Percentiles rank a stretch among this genome's conserved stretches.
Conservation (phyloP, 2,888 invertebrate genomes). For the Willowsia nigromaculata region DNA sequence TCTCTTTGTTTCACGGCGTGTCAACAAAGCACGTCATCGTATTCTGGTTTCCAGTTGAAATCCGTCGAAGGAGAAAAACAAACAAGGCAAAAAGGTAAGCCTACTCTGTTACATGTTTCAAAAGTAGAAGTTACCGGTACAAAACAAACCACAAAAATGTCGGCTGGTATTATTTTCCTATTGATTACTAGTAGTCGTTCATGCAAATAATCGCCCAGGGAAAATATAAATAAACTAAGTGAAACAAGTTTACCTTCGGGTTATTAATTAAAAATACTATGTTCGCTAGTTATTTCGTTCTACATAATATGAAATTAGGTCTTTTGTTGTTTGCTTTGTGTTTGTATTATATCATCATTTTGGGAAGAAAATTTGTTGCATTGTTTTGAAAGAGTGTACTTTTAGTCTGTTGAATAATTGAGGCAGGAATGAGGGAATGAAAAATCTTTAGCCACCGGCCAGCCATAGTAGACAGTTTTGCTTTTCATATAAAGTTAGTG, state of each 20-base stretch:
- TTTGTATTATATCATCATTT: not conserved
- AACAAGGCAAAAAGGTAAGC: not conserved
- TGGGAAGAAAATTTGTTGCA: not conserved
- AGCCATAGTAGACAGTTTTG: not conserved
- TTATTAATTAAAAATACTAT: conserved; percentile 13
- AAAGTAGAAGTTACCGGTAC: not conserved
- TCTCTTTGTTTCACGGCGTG: not conserved
- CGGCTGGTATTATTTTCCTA: not conserved
- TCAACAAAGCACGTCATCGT: not conserved
- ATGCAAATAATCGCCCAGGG: conserved; percentile 4
- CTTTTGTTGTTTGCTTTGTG: not conserved
- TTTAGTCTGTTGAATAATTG: not conserved
- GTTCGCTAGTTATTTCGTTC: not conserved
- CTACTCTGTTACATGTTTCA: not conserved
- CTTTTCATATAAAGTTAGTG: not conserved
- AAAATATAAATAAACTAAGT: conserved; percentile 4
- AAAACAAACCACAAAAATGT: not conserved
- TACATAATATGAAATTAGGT: not conserved
- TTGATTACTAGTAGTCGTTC: not conserved
- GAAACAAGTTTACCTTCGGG: not conserved
- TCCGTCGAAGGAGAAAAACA: not conserved
- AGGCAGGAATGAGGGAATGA: not conserved
- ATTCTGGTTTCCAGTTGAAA: not conserved
- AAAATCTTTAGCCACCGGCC: not conserved
- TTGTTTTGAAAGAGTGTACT: not conserved